Evolutionary conservation across 1,140 invertebrate genomes (phyloP).

Genomic region (Drosophila seguyi): DNA sequence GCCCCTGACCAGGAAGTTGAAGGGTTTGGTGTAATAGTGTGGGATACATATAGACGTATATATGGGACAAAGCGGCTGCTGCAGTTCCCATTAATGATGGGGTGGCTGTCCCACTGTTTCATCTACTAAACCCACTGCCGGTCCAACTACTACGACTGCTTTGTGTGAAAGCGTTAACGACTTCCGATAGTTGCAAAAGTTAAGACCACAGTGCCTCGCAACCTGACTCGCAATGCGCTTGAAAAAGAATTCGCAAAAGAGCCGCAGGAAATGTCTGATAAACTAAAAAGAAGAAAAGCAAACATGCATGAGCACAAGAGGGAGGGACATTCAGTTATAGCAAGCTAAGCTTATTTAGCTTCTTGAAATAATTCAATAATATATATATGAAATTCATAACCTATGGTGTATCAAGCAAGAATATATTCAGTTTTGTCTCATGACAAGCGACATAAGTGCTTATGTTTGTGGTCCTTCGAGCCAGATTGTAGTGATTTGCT

Average conservation of each 20-base stretch:
- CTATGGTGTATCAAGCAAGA: not conserved
- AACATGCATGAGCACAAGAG: constrained; percentile 25
- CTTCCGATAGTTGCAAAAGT: constrained; percentile 80
- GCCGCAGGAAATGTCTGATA: constrained; percentile 74
- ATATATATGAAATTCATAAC: not conserved
- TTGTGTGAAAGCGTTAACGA: constrained; percentile 76
- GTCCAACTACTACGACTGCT: constrained; percentile 6
- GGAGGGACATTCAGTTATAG: constrained; percentile 17
- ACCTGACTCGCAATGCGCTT: constrained; percentile 2
- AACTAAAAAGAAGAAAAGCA: constrained; percentile 59
- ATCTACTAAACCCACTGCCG: constrained; percentile 17
- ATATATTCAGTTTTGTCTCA: no score
- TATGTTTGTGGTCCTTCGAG: not conserved
- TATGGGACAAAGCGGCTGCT: constrained; percentile 19
- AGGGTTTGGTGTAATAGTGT: constrained; percentile 32
- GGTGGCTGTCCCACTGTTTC: constrained; percentile 19
- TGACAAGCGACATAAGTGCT: no score
- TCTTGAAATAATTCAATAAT: not conserved
- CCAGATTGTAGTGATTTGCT: not conserved
- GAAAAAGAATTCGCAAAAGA: constrained; percentile 55
- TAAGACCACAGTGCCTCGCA: constrained; percentile 25
- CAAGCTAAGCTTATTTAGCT: not conserved
- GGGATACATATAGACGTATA: constrained; percentile 5
- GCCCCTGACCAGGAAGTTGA: constrained; percentile 51
- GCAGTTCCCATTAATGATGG: constrained; percentile 60